Evolutionary conservation across 2,797 vertebrate species (phyloP).

Genomic region (Psittacula derbiana): DNA sequence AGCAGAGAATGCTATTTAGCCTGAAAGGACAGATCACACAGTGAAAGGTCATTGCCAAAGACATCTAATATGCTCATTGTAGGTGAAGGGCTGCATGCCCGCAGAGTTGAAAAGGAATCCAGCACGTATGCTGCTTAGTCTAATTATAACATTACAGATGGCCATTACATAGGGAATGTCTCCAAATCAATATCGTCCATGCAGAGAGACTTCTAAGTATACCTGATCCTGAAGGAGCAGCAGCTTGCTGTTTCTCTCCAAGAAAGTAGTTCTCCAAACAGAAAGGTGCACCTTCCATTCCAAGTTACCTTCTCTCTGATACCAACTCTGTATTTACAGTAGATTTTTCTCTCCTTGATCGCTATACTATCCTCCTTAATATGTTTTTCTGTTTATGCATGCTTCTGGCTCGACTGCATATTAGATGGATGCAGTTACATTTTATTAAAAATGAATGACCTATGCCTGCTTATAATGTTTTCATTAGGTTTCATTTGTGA

Average conservation of each 20-base stretch:
- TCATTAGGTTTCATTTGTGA: background rate
- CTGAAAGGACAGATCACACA: background rate
- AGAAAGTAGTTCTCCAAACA: background rate
- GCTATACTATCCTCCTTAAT: background rate
- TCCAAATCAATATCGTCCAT: conserved; percentile 19
- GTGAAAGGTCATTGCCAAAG: background rate
- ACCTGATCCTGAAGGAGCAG: background rate
- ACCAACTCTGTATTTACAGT: background rate
- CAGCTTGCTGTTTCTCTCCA: background rate
- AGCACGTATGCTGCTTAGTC: background rate
- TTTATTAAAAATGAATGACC: background rate
- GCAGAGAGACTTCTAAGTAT: conserved; percentile 11
- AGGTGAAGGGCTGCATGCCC: background rate
- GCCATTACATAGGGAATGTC: conserved; percentile 40
- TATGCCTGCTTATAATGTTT: background rate
- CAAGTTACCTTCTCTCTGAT: background rate
- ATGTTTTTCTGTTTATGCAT: background rate
- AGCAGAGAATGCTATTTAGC: background rate
- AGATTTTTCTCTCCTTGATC: background rate
- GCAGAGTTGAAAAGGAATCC: background rate
- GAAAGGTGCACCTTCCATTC: background rate
- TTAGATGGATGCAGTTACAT: background rate
- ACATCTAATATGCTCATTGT: background rate
- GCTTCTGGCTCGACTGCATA: background rate
- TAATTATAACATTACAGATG: conserved; percentile 45